Percentiles rank a stretch among this genome's conserved stretches.
These are phyloP conservation scores for Nycticebus coucang DNA, from an alignment of 2,113 vertebrate genomes.

Conservation along the genomic window DNA sequence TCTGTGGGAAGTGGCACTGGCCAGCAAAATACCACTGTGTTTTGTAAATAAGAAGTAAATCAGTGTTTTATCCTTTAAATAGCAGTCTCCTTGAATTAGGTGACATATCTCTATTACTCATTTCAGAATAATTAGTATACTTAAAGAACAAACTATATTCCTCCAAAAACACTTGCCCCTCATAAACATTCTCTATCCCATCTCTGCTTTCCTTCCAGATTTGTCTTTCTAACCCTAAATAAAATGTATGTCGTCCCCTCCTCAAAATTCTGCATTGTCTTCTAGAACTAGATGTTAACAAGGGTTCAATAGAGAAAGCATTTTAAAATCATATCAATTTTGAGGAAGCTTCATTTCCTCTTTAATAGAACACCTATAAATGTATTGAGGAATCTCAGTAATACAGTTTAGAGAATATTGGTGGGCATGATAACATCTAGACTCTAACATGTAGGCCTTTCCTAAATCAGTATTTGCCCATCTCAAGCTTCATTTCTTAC, in stretches of 20 bases:
- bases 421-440: not conserved
- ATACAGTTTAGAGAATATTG: not conserved
- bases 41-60: not conserved
- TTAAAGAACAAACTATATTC: not conserved
- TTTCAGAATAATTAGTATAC: conserved; percentile 22
- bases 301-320: not conserved
- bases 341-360: not conserved
- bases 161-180: not conserved
- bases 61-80: not conserved
- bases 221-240: not conserved
- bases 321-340: not conserved
- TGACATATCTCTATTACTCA: not conserved
- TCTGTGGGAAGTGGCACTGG: not conserved
- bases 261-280: not conserved
- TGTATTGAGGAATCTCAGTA: not conserved
- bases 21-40: not conserved
- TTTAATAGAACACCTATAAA: not conserved
- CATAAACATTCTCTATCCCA: not conserved
- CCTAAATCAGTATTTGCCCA: not conserved
- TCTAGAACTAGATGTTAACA: not conserved
- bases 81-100: not conserved
- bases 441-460: not conserved
- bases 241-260: not conserved
- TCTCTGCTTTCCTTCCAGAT: not conserved
- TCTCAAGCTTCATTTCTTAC: not conserved